Evolutionary conservation across 2,888 invertebrate species (phyloP).

Genomic region (Ceraclea dissimilis): DNA sequence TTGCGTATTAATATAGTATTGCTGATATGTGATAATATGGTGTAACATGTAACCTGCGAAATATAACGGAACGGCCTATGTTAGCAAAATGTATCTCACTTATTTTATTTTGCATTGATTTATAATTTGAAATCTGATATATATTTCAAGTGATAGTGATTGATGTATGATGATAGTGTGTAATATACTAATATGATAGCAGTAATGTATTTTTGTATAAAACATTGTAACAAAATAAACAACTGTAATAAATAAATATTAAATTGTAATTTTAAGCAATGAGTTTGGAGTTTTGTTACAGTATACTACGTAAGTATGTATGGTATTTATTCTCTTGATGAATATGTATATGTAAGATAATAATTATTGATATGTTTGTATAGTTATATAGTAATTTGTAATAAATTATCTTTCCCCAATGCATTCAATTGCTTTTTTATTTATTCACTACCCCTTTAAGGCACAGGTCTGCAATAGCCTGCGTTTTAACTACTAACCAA

Average conservation of each 20-base stretch:
- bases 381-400: slow-evolving; percentile 19
- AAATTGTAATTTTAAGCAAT: background rate
- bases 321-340: background rate
- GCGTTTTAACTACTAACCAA: too few species aligned
- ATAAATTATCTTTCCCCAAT: slow-evolving; percentile 17
- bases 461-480: too few species aligned
- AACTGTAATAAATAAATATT: background rate
- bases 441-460: background rate
- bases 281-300: background rate
- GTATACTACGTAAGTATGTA: background rate
- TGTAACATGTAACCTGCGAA: too few species aligned
- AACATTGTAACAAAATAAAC: background rate
- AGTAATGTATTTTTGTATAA: background rate
- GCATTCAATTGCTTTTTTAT: background rate
- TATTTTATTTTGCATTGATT: too few species aligned
- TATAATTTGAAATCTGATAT: background rate
- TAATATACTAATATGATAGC: background rate
- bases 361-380: slow-evolving; percentile 16
- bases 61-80: too few species aligned
- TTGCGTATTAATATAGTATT: too few species aligned
- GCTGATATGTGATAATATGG: too few species aligned
- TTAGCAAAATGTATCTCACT: too few species aligned
- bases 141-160: background rate
- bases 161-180: background rate
- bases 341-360: slow-evolving; percentile 1